phyloP scores from a whole-genome alignment of 2,797 vertebrate species.

The Petrocephalus schoutedeni region DNA sequence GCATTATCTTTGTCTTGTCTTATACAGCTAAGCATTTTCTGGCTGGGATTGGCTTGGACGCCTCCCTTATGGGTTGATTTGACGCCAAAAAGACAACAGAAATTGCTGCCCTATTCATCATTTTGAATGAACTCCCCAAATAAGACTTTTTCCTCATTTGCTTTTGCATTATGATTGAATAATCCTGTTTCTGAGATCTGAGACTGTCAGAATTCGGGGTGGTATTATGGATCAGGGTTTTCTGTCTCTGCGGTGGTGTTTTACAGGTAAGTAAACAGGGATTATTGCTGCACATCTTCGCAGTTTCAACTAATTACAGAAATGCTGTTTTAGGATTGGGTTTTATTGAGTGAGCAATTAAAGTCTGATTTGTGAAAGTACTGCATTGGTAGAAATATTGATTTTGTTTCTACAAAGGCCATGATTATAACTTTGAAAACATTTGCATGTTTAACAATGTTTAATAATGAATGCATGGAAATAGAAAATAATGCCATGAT shows the following conservation, averaged over 20 bases:
- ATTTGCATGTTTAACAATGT: neutral
- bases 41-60: neutral
- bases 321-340: neutral
- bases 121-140: neutral
- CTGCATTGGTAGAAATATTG: neutral
- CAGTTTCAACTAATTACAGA: neutral
- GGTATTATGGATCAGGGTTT: neutral
- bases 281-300: neutral
- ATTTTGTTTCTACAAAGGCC: neutral
- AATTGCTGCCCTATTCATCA: neutral
- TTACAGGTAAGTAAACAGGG: neutral
- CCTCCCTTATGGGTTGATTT: neutral
- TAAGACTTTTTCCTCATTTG: neutral
- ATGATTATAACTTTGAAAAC: neutral
- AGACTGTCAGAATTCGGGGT: neutral
- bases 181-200: neutral
- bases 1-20: neutral
- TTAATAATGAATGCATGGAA: neutral
- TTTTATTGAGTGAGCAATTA: neutral
- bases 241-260: neutral
- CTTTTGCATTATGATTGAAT: neutral
- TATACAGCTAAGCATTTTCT: neutral
- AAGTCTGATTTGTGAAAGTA: neutral
- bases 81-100: neutral
- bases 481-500: neutral